Evolutionary conservation across 2,797 vertebrate genomes (phyloP), one percentile per base, ranked within the genome.

Genomic region (Schizothorax lantsangensis): DNA sequence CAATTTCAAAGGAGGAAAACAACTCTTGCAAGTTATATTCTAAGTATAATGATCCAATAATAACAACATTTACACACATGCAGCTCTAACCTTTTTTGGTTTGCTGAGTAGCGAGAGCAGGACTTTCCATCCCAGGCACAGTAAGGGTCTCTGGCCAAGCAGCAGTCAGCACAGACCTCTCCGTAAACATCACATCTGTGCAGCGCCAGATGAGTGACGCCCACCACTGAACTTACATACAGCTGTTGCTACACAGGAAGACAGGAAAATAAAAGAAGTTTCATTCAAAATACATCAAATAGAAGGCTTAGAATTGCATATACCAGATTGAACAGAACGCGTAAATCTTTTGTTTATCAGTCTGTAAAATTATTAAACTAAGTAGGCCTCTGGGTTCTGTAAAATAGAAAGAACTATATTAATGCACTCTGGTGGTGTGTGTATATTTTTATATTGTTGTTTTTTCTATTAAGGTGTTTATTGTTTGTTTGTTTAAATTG

Each of bases 51-150:
- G 6, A 40, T n/a, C 17, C 3, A 21, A 64, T 84, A 73, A 78
- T 64, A 40, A 38, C 3, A 45, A 11, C 14, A 74, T 26, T 21
- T 36, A 54, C 45, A 71, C 77, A 47, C 71, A 84, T 21, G 17
- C 17, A 66, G 40, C 11, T 57, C 92, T 33, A 89, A 99, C 98
- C 98, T 97, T 93, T 99, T 99, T 91, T 98, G 98, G 33, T 98
- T 99, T 1, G 97, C 96, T 0, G 98, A 99, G 92, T 99, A 99
- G 89, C 98, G 96, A 74, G 98, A 98, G 93, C 98, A 99, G 92
- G 97, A 96, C 59, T 97, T 99, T 83, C 98, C 98, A 0, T 99
- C 98, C 98, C 98, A 99, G 92, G 98, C 98, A 0, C 98, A 99
- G 95, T 99, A 99, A 0, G 98, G 98, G 84, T 99, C 98, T 79